phyloP scores from a whole-genome alignment of 2,113 vertebrate species.

The Corvus hawaiiensis region DNA sequence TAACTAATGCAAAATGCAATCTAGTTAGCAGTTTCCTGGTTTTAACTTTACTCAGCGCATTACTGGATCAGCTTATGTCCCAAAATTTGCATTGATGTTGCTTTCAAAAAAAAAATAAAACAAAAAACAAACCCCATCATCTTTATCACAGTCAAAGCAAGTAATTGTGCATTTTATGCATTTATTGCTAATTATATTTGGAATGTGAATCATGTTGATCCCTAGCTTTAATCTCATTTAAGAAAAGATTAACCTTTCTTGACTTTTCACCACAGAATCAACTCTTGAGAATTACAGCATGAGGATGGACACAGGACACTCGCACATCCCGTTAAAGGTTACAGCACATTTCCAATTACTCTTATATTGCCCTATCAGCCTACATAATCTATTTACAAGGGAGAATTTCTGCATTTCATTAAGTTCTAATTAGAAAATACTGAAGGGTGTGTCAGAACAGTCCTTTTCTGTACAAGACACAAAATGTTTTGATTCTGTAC shows the following conservation, averaged over 20 bases:
- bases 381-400: not conserved
- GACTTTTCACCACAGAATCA: conserved; percentile 44
- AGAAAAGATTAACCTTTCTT: conserved; percentile 53
- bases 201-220: not conserved
- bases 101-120: not conserved
- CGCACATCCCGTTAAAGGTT: not conserved
- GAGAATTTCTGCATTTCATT: not conserved
- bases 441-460: not conserved
- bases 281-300: not conserved
- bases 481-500: not conserved
- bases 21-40: not conserved
- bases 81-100: not conserved
- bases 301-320: not conserved
- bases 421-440: not conserved
- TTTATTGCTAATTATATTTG: not conserved
- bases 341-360: not conserved
- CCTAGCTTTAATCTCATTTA: conserved; percentile 17
- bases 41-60: not conserved
- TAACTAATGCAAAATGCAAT: not conserved
- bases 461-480: not conserved
- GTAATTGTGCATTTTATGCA: not conserved
- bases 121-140: not conserved
- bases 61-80: not conserved
- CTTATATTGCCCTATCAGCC: not conserved
- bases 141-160: not conserved